phyloP scores from a whole-genome alignment of 2,888 invertebrate species.

The Epinotia brunnichana region DNA sequence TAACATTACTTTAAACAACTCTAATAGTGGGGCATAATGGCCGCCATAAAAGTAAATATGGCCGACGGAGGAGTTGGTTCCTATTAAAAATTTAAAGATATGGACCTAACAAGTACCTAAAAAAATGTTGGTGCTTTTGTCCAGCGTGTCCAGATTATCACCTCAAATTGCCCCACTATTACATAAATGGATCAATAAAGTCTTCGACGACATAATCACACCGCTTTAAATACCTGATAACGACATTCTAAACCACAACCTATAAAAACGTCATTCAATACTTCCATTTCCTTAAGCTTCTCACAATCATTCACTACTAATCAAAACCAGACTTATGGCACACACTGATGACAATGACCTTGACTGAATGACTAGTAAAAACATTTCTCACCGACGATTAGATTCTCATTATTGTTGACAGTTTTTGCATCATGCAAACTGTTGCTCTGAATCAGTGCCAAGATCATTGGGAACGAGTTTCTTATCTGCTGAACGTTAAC shows the following conservation, averaged over 20 bases:
- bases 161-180: too few relatives aligned
- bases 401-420: conserved; percentile 53
- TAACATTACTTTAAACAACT: too few relatives aligned
- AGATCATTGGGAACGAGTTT: conserved; percentile 48
- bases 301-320: conserved; percentile 23
- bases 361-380: conserved; percentile 37
- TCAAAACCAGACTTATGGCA: conserved; percentile 39
- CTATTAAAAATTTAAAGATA: too few relatives aligned
- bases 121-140: too few relatives aligned
- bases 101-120: too few relatives aligned
- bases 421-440: conserved; percentile 50
- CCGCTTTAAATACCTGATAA: not conserved
- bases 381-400: conserved; percentile 47
- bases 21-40: too few relatives aligned
- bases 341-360: conserved; percentile 42
- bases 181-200: not conserved
- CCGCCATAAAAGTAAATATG: too few relatives aligned
- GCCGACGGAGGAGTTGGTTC: too few relatives aligned
- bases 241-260: not conserved
- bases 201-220: not conserved
- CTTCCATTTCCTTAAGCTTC: conserved; percentile 6
- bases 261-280: not conserved
- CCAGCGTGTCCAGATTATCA: too few relatives aligned
- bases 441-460: conserved; percentile 49
- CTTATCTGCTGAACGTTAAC: conserved; percentile 10